A percentile compares a stretch with the other conserved stretches of the same genome.
Evolutionary conservation across 2,797 vertebrate species (phyloP).

Genomic region (Octomys mimax): DNA sequence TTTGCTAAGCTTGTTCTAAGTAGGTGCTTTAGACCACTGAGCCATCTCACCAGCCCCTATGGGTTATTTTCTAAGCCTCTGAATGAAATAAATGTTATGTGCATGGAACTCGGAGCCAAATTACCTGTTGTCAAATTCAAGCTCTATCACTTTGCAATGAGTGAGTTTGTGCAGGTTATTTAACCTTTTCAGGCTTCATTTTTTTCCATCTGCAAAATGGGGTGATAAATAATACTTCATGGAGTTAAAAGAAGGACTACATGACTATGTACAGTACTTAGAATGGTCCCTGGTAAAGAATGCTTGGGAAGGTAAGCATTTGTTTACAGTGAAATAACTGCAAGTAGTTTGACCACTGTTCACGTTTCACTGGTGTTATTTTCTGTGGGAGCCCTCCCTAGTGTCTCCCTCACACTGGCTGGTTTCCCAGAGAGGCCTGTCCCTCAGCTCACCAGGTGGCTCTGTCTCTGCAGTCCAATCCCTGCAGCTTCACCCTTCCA

Average conservation of each 20-base stretch:
- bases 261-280: not conserved
- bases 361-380: not conserved
- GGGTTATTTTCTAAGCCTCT: not conserved
- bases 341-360: not conserved
- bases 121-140: not conserved
- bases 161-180: not conserved
- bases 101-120: not conserved
- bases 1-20: too few species aligned
- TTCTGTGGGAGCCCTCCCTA: not conserved
- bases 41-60: too few species aligned
- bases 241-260: not conserved
- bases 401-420: not conserved
- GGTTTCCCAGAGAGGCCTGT: not conserved
- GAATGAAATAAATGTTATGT: not conserved
- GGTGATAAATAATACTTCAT: not conserved
- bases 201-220: not conserved
- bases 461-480: not conserved
- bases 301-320: not conserved
- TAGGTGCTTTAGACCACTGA: too few species aligned
- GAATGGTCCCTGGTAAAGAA: not conserved
- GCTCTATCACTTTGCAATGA: not conserved
- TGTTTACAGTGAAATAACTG: not conserved
- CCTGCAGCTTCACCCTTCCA: not conserved
- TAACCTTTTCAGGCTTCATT: not conserved
- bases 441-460: not conserved